Percentiles rank a stretch among this genome's conserved stretches.
Conservation (phyloP, 2,888 invertebrate species). For the Scrobipalpa costella region DNA sequence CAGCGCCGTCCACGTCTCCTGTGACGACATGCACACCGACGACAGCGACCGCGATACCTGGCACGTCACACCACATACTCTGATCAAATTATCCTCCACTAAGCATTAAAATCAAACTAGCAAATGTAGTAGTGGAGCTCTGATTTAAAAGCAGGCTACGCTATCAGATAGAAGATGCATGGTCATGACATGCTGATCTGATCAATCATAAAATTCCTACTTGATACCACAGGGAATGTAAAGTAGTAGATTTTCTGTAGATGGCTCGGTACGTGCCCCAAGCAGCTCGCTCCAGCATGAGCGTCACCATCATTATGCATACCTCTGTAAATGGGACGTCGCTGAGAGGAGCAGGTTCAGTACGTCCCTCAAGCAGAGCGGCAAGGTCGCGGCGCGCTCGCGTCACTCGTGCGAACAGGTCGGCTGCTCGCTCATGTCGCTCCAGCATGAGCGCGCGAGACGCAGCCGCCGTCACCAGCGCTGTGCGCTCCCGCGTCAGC, state of each 20-base stretch:
- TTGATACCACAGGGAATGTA: no score
- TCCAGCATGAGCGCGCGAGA: slow-evolving; percentile 71
- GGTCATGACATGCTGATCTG: no score
- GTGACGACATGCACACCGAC: slow-evolving; percentile 58
- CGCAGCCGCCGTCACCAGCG: slow-evolving; percentile 64
- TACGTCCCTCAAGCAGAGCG: slow-evolving; percentile 50
- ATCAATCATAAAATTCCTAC: no score
- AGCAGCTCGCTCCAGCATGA: slow-evolving; percentile 58
- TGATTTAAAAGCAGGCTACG: no score
- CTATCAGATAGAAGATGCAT: no score
- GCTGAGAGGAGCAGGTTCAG: slow-evolving; percentile 47
- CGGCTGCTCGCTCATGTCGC: slow-evolving; percentile 68
- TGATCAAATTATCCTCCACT: neutral
- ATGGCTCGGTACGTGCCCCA: slow-evolving; percentile 48
- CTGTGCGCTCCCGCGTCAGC: slow-evolving; percentile 60
- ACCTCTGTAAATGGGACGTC: slow-evolving; percentile 50
- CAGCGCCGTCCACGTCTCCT: slow-evolving; percentile 68
- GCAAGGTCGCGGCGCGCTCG: slow-evolving; percentile 60
- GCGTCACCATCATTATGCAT: slow-evolving; percentile 56
- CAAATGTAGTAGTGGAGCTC: no score
- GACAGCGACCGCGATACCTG: slow-evolving; percentile 63
- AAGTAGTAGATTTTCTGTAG: slow-evolving; percentile 14
- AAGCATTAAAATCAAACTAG: neutral
- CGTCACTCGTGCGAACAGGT: slow-evolving; percentile 60
- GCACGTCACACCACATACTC: slow-evolving; percentile 8